These are phyloP conservation scores for Elachura formosa DNA, from an alignment of 2,113 vertebrate species.

Conservation along the genomic window DNA sequence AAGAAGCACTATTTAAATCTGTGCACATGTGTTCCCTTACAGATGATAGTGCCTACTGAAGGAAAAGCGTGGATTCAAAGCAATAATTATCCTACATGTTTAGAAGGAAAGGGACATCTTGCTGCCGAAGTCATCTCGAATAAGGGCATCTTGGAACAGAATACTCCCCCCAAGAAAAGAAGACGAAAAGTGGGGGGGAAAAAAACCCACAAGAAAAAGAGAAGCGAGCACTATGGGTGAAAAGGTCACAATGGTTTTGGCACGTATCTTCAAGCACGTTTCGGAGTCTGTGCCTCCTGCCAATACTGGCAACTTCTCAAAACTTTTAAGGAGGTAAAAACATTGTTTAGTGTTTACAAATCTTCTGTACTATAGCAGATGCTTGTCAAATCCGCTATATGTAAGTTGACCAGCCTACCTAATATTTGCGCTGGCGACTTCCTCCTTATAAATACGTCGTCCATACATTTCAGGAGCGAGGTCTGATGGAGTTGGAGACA, in stretches of 20 bases:
- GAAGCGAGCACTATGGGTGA: constrained; percentile 57
- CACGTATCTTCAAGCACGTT: constrained; percentile 69
- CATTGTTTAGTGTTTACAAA: constrained; percentile 79
- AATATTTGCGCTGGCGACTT: constrained; percentile 52
- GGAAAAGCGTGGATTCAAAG: constrained; percentile 25
- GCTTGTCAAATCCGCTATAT: constrained; percentile 69
- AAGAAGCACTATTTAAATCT: constrained; percentile 55
- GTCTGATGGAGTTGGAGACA: constrained; percentile 55
- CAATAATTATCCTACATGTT: constrained; percentile 42
- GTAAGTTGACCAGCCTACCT: constrained; percentile 69
- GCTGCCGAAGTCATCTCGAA: background rate
- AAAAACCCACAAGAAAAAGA: background rate
- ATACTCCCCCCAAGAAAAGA: background rate
- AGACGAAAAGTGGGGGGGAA: background rate
- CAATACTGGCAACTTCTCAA: constrained; percentile 80
- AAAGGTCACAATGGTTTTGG: constrained; percentile 76
- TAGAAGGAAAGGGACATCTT: constrained; percentile 42
- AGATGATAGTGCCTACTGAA: constrained; percentile 56
- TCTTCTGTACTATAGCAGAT: constrained; percentile 74
- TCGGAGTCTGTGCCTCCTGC: constrained; percentile 75
- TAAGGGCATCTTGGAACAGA: constrained; percentile 28
- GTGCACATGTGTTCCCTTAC: constrained; percentile 48
- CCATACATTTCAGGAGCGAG: constrained; percentile 31
- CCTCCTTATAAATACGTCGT: constrained; percentile 25
- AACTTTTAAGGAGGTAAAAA: constrained; percentile 81